Conservation (phyloP, 2,113 vertebrate species). For the Pseudonaja textilis region DNA sequence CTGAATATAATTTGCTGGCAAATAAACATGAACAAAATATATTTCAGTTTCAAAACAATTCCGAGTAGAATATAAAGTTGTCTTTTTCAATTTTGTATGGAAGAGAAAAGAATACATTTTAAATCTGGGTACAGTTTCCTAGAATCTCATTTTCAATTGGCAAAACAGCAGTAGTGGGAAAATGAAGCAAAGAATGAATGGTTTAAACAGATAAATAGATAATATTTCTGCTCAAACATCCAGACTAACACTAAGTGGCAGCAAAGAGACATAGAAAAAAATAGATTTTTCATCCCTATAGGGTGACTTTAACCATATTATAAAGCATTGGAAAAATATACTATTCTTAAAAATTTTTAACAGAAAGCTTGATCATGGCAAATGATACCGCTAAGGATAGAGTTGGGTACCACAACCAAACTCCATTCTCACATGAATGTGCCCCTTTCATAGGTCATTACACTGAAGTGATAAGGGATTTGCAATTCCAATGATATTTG, state of each 20-base stretch:
- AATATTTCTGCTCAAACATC: background rate
- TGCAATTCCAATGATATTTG: background rate
- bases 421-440: background rate
- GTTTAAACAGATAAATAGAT: background rate
- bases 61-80: constrained; percentile 68
- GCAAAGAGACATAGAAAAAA: background rate
- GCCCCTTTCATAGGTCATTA: background rate
- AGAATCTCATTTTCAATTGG: constrained; percentile 19
- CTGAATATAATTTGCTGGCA: constrained; percentile 73
- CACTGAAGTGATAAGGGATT: background rate
- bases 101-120: constrained; percentile 55
- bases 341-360: constrained; percentile 41
- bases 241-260: background rate
- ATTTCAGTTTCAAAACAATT: constrained; percentile 72
- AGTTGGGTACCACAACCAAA: background rate
- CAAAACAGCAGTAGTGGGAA: constrained; percentile 45
- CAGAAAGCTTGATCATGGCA: background rate
- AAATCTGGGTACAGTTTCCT: constrained; percentile 56
- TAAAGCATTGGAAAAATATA: constrained; percentile 55
- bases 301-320: background rate
- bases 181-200: constrained; percentile 7
- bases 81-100: constrained; percentile 73
- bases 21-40: constrained; percentile 73
- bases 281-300: background rate
- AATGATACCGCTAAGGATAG: background rate